Evolutionary conservation across 2,888 invertebrate genomes (phyloP).

Genomic region (Stegana nigrithorax): DNA sequence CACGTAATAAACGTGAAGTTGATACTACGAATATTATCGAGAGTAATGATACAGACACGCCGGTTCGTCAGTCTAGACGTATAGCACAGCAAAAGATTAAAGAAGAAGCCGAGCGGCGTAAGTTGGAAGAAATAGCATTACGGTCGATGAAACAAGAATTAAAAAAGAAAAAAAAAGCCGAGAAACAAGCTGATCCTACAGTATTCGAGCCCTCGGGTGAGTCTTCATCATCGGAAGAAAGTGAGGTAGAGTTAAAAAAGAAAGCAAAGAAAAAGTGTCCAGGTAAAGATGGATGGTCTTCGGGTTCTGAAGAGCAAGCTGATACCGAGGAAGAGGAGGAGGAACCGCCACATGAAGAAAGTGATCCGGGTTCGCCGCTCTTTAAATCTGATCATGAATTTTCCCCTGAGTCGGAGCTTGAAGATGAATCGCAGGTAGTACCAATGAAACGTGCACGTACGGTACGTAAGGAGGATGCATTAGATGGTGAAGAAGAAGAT

Average conservation of each 20-base stretch:
- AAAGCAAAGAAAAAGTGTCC: slow-evolving; percentile 65
- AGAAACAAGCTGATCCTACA: slow-evolving; percentile 63
- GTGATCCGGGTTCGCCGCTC: slow-evolving; percentile 70
- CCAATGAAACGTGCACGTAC: slow-evolving; percentile 88
- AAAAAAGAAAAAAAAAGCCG: slow-evolving; percentile 70
- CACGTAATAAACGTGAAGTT: slow-evolving; percentile 62
- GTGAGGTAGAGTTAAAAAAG: slow-evolving; percentile 66
- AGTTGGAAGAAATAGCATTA: slow-evolving; percentile 80
- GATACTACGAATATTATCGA: slow-evolving; percentile 66
- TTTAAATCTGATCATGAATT: slow-evolving; percentile 92
- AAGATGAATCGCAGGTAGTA: slow-evolving; percentile 74
- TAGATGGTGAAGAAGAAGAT: slow-evolving; percentile 45
- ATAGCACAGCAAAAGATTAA: slow-evolving; percentile 89
- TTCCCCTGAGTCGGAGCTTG: slow-evolving; percentile 89
- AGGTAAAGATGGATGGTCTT: slow-evolving; percentile 67
- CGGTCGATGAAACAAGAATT: slow-evolving; percentile 76
- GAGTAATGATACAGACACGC: slow-evolving; percentile 58
- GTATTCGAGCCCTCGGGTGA: slow-evolving; percentile 59
- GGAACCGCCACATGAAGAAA: slow-evolving; percentile 69
- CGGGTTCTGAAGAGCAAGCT: slow-evolving; percentile 68
- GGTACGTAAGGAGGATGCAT: slow-evolving; percentile 78
- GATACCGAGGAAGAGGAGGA: slow-evolving; percentile 70
- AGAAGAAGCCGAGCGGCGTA: slow-evolving; percentile 83
- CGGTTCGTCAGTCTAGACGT: slow-evolving; percentile 82
- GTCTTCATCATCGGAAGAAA: slow-evolving; percentile 53